Base-by-base conservation (phyloP, 53 echinoderm and acorn worm species). In the Holothuria leucospilota region DNA sequence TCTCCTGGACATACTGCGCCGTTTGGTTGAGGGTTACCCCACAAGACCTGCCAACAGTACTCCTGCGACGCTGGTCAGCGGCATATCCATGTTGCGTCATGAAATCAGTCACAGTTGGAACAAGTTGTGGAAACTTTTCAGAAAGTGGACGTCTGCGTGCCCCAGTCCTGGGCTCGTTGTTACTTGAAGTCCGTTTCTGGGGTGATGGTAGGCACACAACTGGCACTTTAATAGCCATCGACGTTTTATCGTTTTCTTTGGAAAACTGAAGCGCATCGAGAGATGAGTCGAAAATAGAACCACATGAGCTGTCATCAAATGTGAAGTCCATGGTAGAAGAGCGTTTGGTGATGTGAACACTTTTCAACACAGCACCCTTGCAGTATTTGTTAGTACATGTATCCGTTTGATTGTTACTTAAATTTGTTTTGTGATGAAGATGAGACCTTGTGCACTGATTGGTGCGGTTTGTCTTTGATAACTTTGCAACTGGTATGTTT, bases 81-180 rank as follows among this genome's bases (percentile, higher is more conserved):
- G 79, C 23, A 78, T 21, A 78, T 53, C 79, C 79, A 78, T 78
- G 79, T 28, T 78, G 26, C 10, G 12, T 53, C 7, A 78, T 28
- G 26, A 78, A 78, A 21, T 53, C 0, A 13, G 27, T 27, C 7
- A 78, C 46, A 18, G 79, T 58, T 14, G 79, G 56, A 20, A 78
- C 79, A n/a, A 78, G 46, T 56, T 78, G 42, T 8, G 58, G 29
- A 27, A 58, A 78, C 24, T 78, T 78, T 28, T 53, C 46, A 23
- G 21, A 13, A 18, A 78, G n/a, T 11, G 79, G 79, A 10, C 25
- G 79, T 58, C 79, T 53, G 9, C 60, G 59, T 29, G 79, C 72
- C n/a, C 72, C 72, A 3, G 72, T 1, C 41, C 72, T 72, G 2
- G 40, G 15, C 24, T 72, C 46, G 72, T 72, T 72, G 30, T 72